Base-by-base conservation (phyloP, 2,113 vertebrate genomes). In the Camelus dromedarius region DNA sequence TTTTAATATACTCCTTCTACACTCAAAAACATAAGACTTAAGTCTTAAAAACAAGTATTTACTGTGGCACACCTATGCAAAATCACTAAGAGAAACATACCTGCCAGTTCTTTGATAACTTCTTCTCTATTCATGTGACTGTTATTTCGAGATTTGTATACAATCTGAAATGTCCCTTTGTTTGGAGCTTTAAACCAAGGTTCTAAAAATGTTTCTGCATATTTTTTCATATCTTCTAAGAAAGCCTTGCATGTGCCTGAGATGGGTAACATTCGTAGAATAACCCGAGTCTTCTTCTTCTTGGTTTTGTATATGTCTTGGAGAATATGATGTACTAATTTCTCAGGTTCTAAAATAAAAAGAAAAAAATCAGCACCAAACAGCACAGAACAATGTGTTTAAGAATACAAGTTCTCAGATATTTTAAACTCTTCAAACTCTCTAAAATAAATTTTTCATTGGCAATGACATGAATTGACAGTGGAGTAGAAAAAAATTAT, bases 121-220 rank as follows among this genome's bases (percentile, higher is more conserved):
- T 99, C 99, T 14, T 99, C 99, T 92, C 99, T 99, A 97, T 98
- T 99, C 98, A 99, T 98, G 83, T 99, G 99, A 97, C 98, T 99
- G 98, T 99, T 99, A 99, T 99, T 99, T 48, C 99, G 99, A 69
- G 99, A 99, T 98, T 99, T 99, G 97, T 99, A 99, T 60, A 99
- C 99, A 76, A 99, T 99, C 98, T 99, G 99, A 97, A 99, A 99
- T 89, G 99, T 99, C 19, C 99, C 99, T 84, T 99, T 99, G 95
- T 98, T 99, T 32, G 99, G 99, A 64, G 98, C 98, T 98, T 99
- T 99, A 98, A 99, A 99, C 99, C 99, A 99, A 3, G 99, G 99
- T 98, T 99, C 99, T 98, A 99, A 98, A 98, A 99, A 99, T 0
- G 98, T 99, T 95, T 98, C 98, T 1, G 99, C 97, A n/a, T 99